These are phyloP conservation scores for Cyanoderma ruficeps DNA, from an alignment of 2,113 vertebrate genomes.

Conservation along the genomic window DNA sequence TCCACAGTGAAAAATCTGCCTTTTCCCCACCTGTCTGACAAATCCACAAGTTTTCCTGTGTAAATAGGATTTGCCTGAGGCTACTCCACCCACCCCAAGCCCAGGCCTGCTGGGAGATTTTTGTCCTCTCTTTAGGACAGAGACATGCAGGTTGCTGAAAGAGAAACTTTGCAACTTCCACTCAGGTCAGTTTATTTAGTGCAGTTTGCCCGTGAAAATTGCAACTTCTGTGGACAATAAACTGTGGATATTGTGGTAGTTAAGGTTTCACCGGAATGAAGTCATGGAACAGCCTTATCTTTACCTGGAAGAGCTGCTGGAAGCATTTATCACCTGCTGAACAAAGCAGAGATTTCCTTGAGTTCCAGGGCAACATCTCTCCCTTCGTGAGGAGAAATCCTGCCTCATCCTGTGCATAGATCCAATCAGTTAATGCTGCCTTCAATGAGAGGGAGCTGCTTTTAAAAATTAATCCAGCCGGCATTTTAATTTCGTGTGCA, in stretches of 20 bases:
- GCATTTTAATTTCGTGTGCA: background rate
- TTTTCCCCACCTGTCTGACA: background rate
- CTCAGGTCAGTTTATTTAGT: background rate
- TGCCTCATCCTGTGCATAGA: background rate
- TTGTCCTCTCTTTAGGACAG: background rate
- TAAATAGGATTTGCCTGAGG: background rate
- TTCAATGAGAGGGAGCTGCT: background rate
- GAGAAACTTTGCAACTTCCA: background rate
- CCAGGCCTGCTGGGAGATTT: background rate
- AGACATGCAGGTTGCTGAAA: rapidly evolving
- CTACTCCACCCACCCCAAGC: background rate
- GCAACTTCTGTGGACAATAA: background rate
- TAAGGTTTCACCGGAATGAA: background rate
- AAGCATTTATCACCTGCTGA: background rate
- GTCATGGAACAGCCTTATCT: background rate
- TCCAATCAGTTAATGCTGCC: background rate
- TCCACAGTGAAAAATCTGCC: background rate
- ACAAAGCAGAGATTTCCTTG: background rate
- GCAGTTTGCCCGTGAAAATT: background rate
- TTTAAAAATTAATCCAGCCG: conserved; percentile 12
- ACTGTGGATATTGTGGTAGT: background rate
- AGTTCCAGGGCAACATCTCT: background rate
- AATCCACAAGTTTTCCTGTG: background rate
- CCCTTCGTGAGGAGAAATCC: background rate
- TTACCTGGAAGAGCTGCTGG: background rate